Evolutionary conservation across 2,888 invertebrate species (phyloP), one percentile per base, ranked within the genome.

Genomic region (Coelogynopora nodosa): DNA sequence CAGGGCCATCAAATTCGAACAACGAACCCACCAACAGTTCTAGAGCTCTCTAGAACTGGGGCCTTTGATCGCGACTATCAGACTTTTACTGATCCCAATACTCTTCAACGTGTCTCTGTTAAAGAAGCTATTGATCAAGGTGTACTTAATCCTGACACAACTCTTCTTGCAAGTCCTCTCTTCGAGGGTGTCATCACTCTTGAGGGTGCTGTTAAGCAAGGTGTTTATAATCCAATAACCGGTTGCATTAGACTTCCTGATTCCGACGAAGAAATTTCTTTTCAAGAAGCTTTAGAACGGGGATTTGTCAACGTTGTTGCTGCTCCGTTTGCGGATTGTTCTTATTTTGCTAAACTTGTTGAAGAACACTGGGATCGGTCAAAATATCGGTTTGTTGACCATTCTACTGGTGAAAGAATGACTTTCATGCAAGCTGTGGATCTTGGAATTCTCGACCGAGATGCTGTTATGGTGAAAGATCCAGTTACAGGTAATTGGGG

Each of bases 211-310:
- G 74, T 26, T 5, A 74, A 74, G 27, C 74, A 74, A 23, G 74
- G 74, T 23, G 74, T 74, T 26, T 74, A 74, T 23, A 74, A 74
- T 26, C 74, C 74, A 13, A 74, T 2, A n/a, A 74, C 74, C 74
- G 74, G 74, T 13, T 2, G 5, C 5, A 74, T 74, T 26, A 10
- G 74, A 74, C 2, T 74, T 5, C 30, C 30, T 29, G n/a, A 82
- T 30, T 2, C 29, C 18, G 82, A 31, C 23, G 82, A 82, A 28
- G 30, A 82, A 31, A 31, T 82, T n/a, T 5, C 30, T 82, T 30
- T 82, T 29, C 5, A 82, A 26, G 82, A 82, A 31, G 82, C 82
- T 31, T n/a, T 82, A n/a, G 30, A 82, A 23, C 82, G 82, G 5
- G 82, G 82, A 27, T 82, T 82, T 31, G 82, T 82, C 13, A 31